Conservation (phyloP, 2,888 invertebrate genomes). For the Agelastica alni region DNA sequence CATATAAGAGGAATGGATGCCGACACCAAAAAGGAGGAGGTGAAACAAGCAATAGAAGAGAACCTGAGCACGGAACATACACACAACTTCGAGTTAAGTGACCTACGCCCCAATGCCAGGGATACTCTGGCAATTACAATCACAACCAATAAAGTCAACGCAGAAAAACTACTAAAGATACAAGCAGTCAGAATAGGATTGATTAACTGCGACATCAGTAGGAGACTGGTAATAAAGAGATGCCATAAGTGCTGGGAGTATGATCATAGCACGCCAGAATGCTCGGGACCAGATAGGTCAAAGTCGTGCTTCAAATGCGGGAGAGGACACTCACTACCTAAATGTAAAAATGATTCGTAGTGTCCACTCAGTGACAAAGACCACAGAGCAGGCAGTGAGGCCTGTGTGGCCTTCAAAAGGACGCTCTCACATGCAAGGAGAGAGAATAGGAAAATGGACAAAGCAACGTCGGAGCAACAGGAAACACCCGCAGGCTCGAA, state of each 20-base stretch:
- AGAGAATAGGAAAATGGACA: too few species aligned
- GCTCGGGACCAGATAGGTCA: too few species aligned
- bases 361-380: too few species aligned
- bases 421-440: too few species aligned
- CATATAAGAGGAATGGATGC: conserved; percentile 10
- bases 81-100: not conserved
- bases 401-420: too few species aligned
- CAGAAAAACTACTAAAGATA: not conserved
- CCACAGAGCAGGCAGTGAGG: too few species aligned
- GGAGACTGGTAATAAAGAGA: not conserved
- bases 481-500: too few species aligned
- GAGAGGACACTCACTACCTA: too few species aligned
- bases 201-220: conserved; percentile 1
- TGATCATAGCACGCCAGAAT: conserved; percentile 13
- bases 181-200: conserved; percentile 1
- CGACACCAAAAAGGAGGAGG: conserved; percentile 1
- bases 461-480: too few species aligned
- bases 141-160: not conserved
- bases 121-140: conserved; percentile 7
- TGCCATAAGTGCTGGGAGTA: conserved; percentile 14
- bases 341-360: too few species aligned
- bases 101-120: not conserved
- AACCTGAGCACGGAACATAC: not conserved
- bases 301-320: conserved; percentile 24
- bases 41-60: not conserved